Evolutionary conservation across 2,888 invertebrate genomes (phyloP).

Genomic region (Cheilosia vulpina): DNA sequence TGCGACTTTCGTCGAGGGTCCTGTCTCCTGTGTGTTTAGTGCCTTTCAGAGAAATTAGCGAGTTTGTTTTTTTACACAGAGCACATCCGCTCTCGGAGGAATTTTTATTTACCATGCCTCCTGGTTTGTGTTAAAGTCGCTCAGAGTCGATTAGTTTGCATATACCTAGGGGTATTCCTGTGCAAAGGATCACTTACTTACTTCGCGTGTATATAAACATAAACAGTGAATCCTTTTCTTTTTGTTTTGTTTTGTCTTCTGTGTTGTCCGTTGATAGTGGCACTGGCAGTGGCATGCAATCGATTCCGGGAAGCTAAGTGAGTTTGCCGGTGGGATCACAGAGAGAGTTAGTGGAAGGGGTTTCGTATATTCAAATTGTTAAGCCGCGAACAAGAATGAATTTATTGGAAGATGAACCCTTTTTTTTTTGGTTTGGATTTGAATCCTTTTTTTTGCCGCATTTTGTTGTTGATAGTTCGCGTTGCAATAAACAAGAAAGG

Average conservation of each 20-base stretch:
- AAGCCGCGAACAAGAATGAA: constrained; percentile 61
- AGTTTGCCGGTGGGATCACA: constrained; percentile 50
- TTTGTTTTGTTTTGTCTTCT: background rate
- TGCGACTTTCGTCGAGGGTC: background rate
- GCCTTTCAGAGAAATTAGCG: constrained; percentile 58
- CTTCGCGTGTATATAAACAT: constrained; percentile 42
- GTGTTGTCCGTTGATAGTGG: background rate
- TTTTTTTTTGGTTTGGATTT: constrained; percentile 41
- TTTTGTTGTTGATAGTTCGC: constrained; percentile 69
- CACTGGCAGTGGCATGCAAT: constrained; percentile 24
- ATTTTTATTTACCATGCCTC: constrained; percentile 26
- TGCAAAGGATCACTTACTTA: constrained; percentile 54
- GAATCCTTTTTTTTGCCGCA: constrained; percentile 45
- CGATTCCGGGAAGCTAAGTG: constrained; percentile 61
- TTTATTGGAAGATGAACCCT: constrained; percentile 64
- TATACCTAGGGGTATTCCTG: constrained; percentile 52
- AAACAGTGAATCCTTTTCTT: constrained; percentile 45
- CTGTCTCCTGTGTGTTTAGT: constrained; percentile 44
- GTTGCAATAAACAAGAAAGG: constrained; percentile 65
- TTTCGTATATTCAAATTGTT: constrained; percentile 68
- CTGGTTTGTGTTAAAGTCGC: constrained; percentile 69
- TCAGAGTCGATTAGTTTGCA: constrained; percentile 70
- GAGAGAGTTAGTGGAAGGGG: background rate
- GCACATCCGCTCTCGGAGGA: background rate
- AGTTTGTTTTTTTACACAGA: constrained; percentile 52